These are phyloP conservation scores for Arizona elegans DNA, from an alignment of 2,113 vertebrate genomes.

Conservation along the genomic window DNA sequence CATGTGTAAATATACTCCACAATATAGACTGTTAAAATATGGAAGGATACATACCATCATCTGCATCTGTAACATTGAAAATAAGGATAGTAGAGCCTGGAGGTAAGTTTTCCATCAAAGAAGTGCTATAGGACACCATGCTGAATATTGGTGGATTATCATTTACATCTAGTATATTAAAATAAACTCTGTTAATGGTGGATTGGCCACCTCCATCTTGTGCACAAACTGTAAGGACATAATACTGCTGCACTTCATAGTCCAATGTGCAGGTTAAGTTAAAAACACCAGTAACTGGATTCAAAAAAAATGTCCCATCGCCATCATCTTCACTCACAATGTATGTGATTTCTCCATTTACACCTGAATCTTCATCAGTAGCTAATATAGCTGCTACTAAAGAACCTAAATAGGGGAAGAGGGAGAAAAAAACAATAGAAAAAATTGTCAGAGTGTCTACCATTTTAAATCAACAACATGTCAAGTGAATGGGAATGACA, in stretches of 20 bases:
- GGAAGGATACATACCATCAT: constrained; percentile 78
- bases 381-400: constrained; percentile 93
- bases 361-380: constrained; percentile 87
- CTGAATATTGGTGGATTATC: constrained; percentile 87
- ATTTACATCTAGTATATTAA: constrained; percentile 91
- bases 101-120: constrained; percentile 83
- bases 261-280: constrained; percentile 87
- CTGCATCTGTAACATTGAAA: constrained; percentile 82
- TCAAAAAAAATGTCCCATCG: constrained; percentile 87
- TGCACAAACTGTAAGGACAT: constrained; percentile 82
- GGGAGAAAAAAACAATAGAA: neutral
- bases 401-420: constrained; percentile 73
- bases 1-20: fast-evolving
- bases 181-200: constrained; percentile 85
- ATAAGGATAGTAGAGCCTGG: constrained; percentile 79
- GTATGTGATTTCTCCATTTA: constrained; percentile 93
- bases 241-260: constrained; percentile 87
- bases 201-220: constrained; percentile 86
- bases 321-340: constrained; percentile 88
- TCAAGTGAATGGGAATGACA: neutral
- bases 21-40: fast-evolving
- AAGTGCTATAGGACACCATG: constrained; percentile 77
- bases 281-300: constrained; percentile 92
- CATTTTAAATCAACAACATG: neutral
- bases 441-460: neutral